phyloP scores from a whole-genome alignment of 2,797 vertebrate species.

The Sarcophilus harrisii region DNA sequence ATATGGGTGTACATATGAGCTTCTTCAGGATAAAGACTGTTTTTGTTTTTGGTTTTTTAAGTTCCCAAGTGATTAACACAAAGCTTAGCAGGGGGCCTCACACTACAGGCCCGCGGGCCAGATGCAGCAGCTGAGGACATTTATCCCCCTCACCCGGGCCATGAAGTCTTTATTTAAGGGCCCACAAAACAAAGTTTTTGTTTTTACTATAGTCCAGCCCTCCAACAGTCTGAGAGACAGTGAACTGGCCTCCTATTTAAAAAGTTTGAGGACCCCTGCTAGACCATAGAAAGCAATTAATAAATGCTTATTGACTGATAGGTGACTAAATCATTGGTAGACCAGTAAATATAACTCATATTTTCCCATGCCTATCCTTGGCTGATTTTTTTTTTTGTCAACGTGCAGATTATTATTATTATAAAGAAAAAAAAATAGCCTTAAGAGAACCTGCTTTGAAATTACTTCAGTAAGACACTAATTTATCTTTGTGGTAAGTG shows the following conservation, averaged over 20 bases:
- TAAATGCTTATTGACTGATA: not conserved
- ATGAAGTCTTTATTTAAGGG: no score
- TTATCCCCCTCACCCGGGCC: no score
- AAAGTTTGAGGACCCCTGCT: no score
- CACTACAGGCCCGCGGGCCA: no score
- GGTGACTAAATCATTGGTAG: not conserved
- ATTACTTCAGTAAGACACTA: not conserved
- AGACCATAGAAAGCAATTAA: not conserved
- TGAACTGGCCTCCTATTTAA: no score
- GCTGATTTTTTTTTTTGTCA: not conserved
- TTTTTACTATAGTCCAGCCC: no score
- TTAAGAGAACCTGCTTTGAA: not conserved
- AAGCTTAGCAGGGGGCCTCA: no score
- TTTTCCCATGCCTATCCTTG: not conserved
- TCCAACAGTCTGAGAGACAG: no score
- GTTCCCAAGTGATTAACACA: not conserved
- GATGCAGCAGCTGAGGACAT: no score
- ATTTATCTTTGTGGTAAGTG: not conserved
- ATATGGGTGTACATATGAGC: not conserved
- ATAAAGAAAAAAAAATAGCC: not conserved
- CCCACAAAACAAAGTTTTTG: no score
- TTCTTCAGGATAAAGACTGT: not conserved
- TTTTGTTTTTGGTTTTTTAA: not conserved
- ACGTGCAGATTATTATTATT: not conserved
- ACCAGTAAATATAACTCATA: not conserved